Conservation (phyloP, 2,797 vertebrate species). For the Diplodus sargus region DNA sequence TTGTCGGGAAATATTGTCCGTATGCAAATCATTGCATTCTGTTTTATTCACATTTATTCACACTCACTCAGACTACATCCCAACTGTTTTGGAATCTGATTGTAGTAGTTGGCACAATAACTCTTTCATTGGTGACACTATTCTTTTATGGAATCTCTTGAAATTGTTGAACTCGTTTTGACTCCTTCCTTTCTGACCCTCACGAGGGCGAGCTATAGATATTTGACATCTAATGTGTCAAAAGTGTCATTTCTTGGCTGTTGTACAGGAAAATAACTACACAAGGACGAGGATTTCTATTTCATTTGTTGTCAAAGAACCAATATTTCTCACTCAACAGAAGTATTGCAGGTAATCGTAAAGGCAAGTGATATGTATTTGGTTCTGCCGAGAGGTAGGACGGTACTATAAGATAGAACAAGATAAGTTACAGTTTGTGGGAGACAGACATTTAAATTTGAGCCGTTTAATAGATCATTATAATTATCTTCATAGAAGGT, state of each 20-base stretch:
- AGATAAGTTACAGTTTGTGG: neutral
- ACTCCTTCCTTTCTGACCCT: neutral
- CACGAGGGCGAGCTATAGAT: too few relatives aligned
- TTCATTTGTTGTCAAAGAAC: neutral
- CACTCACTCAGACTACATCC: too few relatives aligned
- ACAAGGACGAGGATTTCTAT: neutral
- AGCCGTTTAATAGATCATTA: neutral
- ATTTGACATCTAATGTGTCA: neutral
- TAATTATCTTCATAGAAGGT: neutral
- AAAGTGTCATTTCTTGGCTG: neutral
- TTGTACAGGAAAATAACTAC: neutral
- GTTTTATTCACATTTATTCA: too few relatives aligned
- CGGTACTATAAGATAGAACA: neutral
- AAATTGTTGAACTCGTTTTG: too few relatives aligned
- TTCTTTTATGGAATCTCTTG: too few relatives aligned
- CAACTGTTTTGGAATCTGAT: too few relatives aligned
- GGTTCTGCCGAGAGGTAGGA: neutral
- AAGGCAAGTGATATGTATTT: neutral
- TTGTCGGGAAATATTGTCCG: too few relatives aligned
- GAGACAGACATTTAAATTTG: neutral
- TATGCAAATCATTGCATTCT: too few relatives aligned
- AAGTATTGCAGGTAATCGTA: too few relatives aligned
- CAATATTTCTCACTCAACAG: neutral
- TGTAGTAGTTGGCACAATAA: too few relatives aligned
- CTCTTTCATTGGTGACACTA: too few relatives aligned